phyloP scores from a whole-genome alignment of 2,797 vertebrate species.

The Enteromius afrohamiltoni region DNA sequence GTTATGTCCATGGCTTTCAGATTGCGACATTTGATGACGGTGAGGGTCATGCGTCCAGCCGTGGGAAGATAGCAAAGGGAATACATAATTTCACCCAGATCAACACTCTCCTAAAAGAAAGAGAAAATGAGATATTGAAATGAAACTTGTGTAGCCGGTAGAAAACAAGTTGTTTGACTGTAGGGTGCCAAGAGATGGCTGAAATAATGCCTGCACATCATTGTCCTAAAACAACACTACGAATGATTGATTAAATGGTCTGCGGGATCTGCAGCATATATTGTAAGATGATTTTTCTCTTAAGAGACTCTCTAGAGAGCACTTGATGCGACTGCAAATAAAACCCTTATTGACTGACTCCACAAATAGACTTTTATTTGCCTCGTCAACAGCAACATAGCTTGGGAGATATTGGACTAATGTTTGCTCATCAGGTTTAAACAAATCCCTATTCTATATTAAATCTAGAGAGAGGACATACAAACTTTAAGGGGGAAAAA shows the following conservation, averaged over 20 bases:
- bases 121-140: background rate
- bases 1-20: conserved; percentile 99
- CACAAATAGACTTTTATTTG: conserved; percentile 22
- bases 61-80: conserved; percentile 98
- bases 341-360: conserved; percentile 27
- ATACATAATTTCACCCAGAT: conserved; percentile 99
- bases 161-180: background rate
- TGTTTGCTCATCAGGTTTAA: conserved; percentile 36
- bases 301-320: background rate
- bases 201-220: background rate
- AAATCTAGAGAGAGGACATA: conserved; percentile 4
- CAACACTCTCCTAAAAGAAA: conserved; percentile 89
- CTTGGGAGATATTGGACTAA: conserved; percentile 15
- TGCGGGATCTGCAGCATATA: background rate
- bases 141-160: conserved; percentile 16
- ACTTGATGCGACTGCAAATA: background rate
- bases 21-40: conserved; percentile 98
- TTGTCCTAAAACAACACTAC: conserved; percentile 5
- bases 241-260: conserved; percentile 1
- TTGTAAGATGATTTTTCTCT: conserved; percentile 10
- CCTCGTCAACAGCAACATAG: background rate
- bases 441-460: conserved; percentile 12
- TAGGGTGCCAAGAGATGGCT: background rate
- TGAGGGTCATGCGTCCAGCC: conserved; percentile 96
- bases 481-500: background rate